Evolutionary conservation across 35 echinoderm and acorn worm species (phyloP), one percentile per base, ranked within the genome.

Genomic region (Apostichopus japonicus): DNA sequence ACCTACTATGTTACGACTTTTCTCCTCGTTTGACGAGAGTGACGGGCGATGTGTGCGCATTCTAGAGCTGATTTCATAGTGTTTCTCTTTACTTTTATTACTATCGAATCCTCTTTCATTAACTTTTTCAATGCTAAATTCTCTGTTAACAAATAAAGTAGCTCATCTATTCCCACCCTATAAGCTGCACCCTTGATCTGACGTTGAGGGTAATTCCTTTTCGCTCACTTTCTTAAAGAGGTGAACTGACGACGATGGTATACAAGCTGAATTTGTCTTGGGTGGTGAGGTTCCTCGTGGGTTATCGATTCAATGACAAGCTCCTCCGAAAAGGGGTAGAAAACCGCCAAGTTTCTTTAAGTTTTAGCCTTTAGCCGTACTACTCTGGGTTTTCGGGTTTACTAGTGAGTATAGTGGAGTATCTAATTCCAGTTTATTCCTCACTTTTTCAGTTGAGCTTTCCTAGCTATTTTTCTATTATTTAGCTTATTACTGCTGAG

Each of bases 11-110:
- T 96, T 96, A 96, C 95, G 95, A 96, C 95, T 96, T 96, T 93
- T 91, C 95, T 93, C 89, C 80, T 93, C 87, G 83, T 78, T 17
- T 15, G 92, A 83, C 58, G 95, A 93, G 92, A 93, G 95, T 94
- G 95, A 96, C 95, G 95, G 95, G 95, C 95, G 95, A 94, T 96
- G 95, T 96, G 95, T 96, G 90, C 95, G 95, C 89, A 92, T 90
- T 90, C 70, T 87, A 96, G 93, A 83, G 93, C 95, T 94, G 6
- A 22, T 83, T 96, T 92, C 72, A 88, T n/a, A 0, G 1, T 1
- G 6, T 79, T 73, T 92, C 88, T 87, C 24, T 94, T 54, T 79
- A 87, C 9, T 24, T 8, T 54, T 10, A 52, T 96, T 96, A 96
- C 95, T 94, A 65, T 90, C 90, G 82, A 96, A 93, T 96, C 95